Evolutionary conservation across 2,797 vertebrate species (phyloP).

Genomic region (Pangasius mekongensis): DNA sequence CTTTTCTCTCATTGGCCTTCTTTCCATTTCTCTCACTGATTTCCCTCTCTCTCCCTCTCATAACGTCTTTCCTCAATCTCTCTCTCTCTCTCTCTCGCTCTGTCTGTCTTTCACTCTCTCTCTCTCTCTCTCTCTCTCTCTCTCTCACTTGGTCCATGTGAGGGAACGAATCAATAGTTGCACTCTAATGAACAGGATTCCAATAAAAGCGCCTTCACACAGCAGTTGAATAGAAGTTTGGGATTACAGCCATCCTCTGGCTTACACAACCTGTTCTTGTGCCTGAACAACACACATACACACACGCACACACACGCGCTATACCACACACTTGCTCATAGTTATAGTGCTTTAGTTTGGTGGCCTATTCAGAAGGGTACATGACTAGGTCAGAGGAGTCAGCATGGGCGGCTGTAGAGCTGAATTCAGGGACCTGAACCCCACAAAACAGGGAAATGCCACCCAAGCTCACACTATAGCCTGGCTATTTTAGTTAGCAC

Average conservation of each 20-base stretch:
- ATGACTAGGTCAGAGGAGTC: slow-evolving; percentile 45
- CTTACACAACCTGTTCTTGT: slow-evolving; percentile 47
- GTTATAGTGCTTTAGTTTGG: slow-evolving; percentile 40
- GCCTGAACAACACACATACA: slow-evolving; percentile 23
- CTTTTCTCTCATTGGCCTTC: slow-evolving; percentile 33
- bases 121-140: slow-evolving; percentile 13
- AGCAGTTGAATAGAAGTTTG: slow-evolving; percentile 69
- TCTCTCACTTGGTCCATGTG: slow-evolving; percentile 34
- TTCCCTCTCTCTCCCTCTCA: slow-evolving; percentile 12
- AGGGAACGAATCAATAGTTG: slow-evolving; percentile 52
- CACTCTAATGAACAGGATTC: slow-evolving; percentile 67
- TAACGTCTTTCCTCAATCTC: not conserved
- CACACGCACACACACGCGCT: not conserved
- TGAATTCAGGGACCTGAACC: slow-evolving; percentile 32
- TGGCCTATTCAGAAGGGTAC: slow-evolving; percentile 45
- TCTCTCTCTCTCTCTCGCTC: slow-evolving; percentile 30
- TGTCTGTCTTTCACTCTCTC: slow-evolving; percentile 15
- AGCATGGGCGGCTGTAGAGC: slow-evolving; percentile 37
- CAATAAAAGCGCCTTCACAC: slow-evolving; percentile 68
- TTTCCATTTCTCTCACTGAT: slow-evolving; percentile 37
- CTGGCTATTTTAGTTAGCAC: slow-evolving; percentile 36
- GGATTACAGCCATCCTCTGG: slow-evolving; percentile 53
- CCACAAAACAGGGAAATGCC: slow-evolving; percentile 38
- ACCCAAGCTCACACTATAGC: slow-evolving; percentile 44
- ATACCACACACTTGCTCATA: slow-evolving; percentile 27